Evolutionary conservation across 2,888 invertebrate genomes (phyloP).

Genomic region (Anthrax anthrax): DNA sequence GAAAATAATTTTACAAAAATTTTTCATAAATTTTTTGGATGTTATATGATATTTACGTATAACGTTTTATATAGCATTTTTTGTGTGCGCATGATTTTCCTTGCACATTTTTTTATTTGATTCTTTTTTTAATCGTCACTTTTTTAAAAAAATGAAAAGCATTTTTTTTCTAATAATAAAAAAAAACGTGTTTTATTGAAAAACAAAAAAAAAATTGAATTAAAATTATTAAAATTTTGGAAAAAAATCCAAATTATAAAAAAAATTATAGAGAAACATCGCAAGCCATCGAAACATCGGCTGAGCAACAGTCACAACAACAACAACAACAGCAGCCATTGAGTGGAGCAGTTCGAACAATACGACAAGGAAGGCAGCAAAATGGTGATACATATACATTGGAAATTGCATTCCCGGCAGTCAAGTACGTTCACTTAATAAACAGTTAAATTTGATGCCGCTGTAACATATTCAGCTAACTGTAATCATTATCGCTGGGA

Average conservation of each 20-base stretch:
- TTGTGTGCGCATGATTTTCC: neutral
- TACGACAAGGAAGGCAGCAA: slow-evolving; percentile 69
- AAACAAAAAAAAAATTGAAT: too few species aligned
- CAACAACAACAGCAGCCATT: neutral
- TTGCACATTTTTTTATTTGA: neutral
- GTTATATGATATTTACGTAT: too few species aligned
- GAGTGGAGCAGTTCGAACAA: slow-evolving; percentile 15
- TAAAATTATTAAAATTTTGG: neutral
- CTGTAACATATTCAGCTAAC: neutral
- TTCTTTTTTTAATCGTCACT: too few species aligned
- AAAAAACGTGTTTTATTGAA: too few species aligned
- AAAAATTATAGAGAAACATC: slow-evolving; percentile 24
- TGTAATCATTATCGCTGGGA: neutral
- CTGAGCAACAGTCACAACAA: slow-evolving; percentile 18
- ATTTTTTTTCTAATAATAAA: too few species aligned
- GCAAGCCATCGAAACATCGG: too few species aligned
- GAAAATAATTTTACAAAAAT: too few species aligned
- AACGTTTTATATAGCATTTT: too few species aligned
- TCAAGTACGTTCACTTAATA: slow-evolving; percentile 55
- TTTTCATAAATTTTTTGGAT: too few species aligned
- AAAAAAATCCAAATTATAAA: slow-evolving; percentile 7
- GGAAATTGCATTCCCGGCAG: slow-evolving; percentile 81
- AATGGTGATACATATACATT: slow-evolving; percentile 77
- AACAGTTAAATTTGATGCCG: neutral
- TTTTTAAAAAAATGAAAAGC: too few species aligned